Conservation (phyloP, 2,113 vertebrate species). For the Pleuronectes platessa region DNA sequence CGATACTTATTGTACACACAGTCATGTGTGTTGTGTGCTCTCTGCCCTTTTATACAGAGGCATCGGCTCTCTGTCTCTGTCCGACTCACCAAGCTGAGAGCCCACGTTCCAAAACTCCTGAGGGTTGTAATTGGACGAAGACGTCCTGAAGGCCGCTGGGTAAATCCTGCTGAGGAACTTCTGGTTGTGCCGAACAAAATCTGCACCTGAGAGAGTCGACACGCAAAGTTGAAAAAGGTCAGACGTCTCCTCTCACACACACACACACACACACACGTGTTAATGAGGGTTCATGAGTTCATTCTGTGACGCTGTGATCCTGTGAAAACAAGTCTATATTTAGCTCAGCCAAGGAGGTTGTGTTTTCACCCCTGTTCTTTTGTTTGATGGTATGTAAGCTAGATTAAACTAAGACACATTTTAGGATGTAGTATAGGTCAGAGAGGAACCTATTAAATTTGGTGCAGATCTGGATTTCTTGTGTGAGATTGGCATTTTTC, state of each 20-base stretch:
- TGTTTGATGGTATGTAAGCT: no score
- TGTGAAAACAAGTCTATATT: not conserved
- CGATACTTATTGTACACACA: no score
- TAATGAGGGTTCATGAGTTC: no score
- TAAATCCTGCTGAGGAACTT: constrained; percentile 90
- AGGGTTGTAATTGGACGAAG: constrained; percentile 89
- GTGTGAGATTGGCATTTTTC: no score
- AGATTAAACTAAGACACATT: no score
- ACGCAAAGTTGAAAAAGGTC: constrained; percentile 20
- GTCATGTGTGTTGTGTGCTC: not conserved
- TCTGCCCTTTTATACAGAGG: not conserved
- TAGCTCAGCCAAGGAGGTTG: no score
- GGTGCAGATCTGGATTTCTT: no score
- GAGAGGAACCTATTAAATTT: no score
- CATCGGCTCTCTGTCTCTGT: not conserved
- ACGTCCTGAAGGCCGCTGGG: constrained; percentile 82
- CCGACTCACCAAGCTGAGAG: constrained; percentile 85
- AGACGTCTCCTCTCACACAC: constrained; percentile 10
- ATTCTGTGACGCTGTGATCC: not conserved
- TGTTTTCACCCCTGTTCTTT: no score
- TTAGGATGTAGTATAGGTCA: no score
- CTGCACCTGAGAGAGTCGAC: constrained; percentile 51
- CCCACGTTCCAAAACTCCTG: constrained; percentile 93
- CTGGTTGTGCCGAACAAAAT: constrained; percentile 85
- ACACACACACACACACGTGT: not conserved